These are phyloP conservation scores for Brachionus koreanus DNA, from an alignment of 1,140 invertebrate genomes.

Conservation along the genomic window DNA sequence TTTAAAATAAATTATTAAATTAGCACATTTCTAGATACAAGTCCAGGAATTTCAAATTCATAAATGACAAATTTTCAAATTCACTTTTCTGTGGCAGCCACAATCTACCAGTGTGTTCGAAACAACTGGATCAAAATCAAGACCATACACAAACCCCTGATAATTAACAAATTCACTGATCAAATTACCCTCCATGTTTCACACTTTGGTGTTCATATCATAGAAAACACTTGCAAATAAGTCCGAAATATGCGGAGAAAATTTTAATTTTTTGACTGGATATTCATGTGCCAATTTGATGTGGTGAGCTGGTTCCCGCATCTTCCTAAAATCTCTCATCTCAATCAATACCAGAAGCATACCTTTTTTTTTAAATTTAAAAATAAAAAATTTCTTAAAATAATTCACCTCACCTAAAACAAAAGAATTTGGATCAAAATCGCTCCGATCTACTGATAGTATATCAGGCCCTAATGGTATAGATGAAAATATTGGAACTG, in stretches of 20 bases:
- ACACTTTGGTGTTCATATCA: slow-evolving; percentile 44
- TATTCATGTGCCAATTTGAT: slow-evolving; percentile 34
- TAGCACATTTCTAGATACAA: neutral
- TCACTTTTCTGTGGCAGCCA: slow-evolving; percentile 42
- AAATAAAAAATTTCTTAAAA: no score
- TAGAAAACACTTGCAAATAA: slow-evolving; percentile 20
- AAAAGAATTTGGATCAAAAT: slow-evolving; percentile 3
- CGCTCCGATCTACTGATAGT: neutral
- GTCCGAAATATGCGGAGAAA: slow-evolving; percentile 24
- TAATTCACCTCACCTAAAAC: neutral
- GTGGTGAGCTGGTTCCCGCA: neutral
- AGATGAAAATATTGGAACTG: neutral
- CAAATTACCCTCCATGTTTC: neutral
- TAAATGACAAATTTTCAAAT: no score
- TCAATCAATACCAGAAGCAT: slow-evolving; percentile 35
- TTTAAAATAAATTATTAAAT: no score
- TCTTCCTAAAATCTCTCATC: slow-evolving; percentile 22
- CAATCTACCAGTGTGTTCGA: slow-evolving; percentile 26
- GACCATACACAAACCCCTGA: neutral
- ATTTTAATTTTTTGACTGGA: slow-evolving; percentile 13
- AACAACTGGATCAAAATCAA: slow-evolving; percentile 37
- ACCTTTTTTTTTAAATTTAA: no score
- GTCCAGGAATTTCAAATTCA: slow-evolving; percentile 24
- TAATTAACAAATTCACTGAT: slow-evolving; percentile 24
- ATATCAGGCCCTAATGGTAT: neutral